Percentiles rank a stretch among this genome's conserved stretches.
Evolutionary conservation across 2,797 vertebrate species (phyloP).

Genomic region (Clamator glandarius): DNA sequence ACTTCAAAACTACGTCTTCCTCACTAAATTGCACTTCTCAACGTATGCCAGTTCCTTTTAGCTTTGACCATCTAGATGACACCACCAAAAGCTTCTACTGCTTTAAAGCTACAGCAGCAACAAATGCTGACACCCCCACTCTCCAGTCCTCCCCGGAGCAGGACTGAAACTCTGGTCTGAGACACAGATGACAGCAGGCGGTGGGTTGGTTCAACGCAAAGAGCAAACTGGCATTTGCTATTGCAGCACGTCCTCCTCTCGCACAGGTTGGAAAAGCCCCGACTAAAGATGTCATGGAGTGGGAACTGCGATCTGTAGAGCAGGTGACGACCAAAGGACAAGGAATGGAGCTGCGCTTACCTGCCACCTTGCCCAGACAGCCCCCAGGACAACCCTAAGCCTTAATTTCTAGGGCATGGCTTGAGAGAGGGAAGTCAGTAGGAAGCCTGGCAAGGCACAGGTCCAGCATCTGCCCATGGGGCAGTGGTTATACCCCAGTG

Average conservation of each 20-base stretch:
- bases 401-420: not conserved
- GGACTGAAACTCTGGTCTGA: not conserved
- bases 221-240: not conserved
- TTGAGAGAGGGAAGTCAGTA: not conserved
- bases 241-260: not conserved
- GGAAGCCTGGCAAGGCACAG: not conserved
- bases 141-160: not conserved
- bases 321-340: too few relatives aligned
- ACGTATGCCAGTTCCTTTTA: not conserved
- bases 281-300: not conserved
- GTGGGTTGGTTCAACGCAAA: not conserved
- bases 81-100: not conserved
- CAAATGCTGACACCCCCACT: too few relatives aligned
- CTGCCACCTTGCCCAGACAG: not conserved
- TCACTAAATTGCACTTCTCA: not conserved
- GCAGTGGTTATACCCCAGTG: not conserved
- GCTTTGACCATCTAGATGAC: not conserved
- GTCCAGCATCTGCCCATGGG: not conserved
- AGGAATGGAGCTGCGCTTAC: not conserved
- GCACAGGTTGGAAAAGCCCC: not conserved
- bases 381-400: not conserved
- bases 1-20: not conserved
- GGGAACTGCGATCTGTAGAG: rapidly evolving
- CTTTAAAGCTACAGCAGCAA: not conserved
- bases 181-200: not conserved